These are phyloP conservation scores for Caenorhabditis parvicauda DNA, from an alignment of 2,888 invertebrate species.

Conservation along the genomic window DNA sequence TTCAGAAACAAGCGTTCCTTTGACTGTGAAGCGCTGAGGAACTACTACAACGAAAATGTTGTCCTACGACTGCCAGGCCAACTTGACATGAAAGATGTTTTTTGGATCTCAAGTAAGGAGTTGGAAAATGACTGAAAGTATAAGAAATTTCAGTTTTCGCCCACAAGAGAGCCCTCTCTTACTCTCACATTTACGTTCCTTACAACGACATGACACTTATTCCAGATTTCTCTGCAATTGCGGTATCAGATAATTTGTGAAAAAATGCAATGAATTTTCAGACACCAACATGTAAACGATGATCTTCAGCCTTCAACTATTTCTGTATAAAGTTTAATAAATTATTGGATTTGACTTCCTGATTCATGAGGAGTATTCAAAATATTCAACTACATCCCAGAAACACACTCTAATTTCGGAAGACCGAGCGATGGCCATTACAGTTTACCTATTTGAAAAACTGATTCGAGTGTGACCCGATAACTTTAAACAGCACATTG, in stretches of 20 bases:
- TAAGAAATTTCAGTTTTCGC: conserved; percentile 58
- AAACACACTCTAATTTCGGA: no score
- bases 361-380: no score
- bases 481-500: no score
- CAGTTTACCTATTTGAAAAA: no score
- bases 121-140: no score
- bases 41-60: conserved; percentile 54
- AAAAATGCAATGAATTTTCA: conserved; percentile 8
- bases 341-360: no score
- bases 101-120: conserved; percentile 38
- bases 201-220: conserved; percentile 57
- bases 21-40: conserved; percentile 56
- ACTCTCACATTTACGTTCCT: conserved; percentile 59
- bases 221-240: conserved; percentile 51
- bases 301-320: no score
- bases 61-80: conserved; percentile 55
- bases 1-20: conserved; percentile 40
- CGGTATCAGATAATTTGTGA: conserved; percentile 33
- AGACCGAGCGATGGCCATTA: no score
- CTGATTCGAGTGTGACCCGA: no score
- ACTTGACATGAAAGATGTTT: conserved; percentile 48
- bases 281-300: conserved; percentile 27
- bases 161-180: conserved; percentile 48
- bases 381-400: no score
- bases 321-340: no score